Base-by-base conservation (phyloP, 2,888 invertebrate species). In the Nemotelus pantherinus region DNA sequence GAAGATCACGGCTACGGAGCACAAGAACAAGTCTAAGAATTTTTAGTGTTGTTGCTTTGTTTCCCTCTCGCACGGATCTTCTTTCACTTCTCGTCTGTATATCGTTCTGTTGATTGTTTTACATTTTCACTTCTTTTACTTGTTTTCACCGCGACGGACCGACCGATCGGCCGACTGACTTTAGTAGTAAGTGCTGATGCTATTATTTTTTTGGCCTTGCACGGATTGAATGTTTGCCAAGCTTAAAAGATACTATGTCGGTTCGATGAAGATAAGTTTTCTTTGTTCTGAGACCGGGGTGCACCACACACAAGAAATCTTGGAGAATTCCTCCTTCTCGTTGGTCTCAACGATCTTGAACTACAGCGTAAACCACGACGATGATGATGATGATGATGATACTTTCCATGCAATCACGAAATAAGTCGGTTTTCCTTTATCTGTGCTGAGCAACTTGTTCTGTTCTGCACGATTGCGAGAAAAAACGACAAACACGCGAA, bases 201-300 rank as follows among this genome's bases (percentile, higher is more conserved):
- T 67, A 2, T 9, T 70, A 43, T 53, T 43, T 70, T 2, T 41
- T 55, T 47, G 53, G 39, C 63, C 43, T 63, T 63, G 9, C 63
- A 10, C 43, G 25, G 39, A 7, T 55, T 41, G 25, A 70, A 55
- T 70, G 70, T 70, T 70, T 70, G 70, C 9, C 55, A 9, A 55
- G 70, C 9, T 68, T 39, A 70, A 63, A 25, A 70, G 70, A 70
- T 70, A 70, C 70, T 50, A 3, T 70, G 68, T 68, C 48, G 25
- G 43, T 7, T 45, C 47, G 65, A 41, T 7, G 65, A 65, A 9
- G 65, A 65, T 45, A 41, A 41, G 3, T 43, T 43, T 53, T 70
- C 70, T 70, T 70, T 70, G 70, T 70, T 70, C 70, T 70, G 43
- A 25, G 55, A 41, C 55, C 53, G 41, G 2, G 50, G 48, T 48